Conservation (phyloP, 2,888 invertebrate species). For the Scaeva pyrastri region DNA sequence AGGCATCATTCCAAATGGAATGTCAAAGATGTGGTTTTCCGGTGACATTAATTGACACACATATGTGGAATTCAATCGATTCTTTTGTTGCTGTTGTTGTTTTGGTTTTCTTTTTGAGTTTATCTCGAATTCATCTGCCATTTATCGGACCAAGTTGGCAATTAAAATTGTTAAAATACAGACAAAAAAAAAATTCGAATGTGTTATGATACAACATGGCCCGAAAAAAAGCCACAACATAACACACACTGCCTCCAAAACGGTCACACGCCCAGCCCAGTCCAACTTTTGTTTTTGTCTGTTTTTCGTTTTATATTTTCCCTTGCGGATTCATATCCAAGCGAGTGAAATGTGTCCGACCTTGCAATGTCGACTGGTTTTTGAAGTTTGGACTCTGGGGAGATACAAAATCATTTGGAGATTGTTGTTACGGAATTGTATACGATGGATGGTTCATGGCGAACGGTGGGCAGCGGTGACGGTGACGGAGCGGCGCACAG, state of each 20-base stretch:
- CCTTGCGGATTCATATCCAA: constrained; percentile 45
- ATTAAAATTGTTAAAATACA: constrained; percentile 36
- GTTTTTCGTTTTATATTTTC: too few species aligned
- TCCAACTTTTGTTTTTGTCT: constrained; percentile 32
- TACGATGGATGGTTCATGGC: too few species aligned
- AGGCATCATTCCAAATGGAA: constrained; percentile 19
- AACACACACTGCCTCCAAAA: not conserved
- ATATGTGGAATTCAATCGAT: constrained; percentile 1
- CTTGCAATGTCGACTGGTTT: constrained; percentile 74
- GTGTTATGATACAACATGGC: constrained; percentile 46
- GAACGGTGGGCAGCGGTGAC: too few species aligned
- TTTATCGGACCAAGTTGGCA: constrained; percentile 21
- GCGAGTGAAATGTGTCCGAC: constrained; percentile 65
- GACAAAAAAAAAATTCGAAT: not conserved
- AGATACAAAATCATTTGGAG: constrained; percentile 40
- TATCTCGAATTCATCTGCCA: constrained; percentile 25
- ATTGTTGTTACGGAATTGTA: constrained; percentile 62
- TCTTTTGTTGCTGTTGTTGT: not conserved
- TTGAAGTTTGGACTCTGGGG: constrained; percentile 21
- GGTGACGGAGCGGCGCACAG: too few species aligned
- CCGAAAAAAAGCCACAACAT: constrained; percentile 8
- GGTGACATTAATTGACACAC: constrained; percentile 28
- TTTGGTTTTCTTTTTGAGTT: not conserved
- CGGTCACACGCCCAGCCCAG: constrained; percentile 64
- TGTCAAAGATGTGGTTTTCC: constrained; percentile 40